Percentiles rank a stretch among this genome's conserved stretches.
phyloP scores from a whole-genome alignment of 1,140 invertebrate species.

The Drosophila sp. region DNA sequence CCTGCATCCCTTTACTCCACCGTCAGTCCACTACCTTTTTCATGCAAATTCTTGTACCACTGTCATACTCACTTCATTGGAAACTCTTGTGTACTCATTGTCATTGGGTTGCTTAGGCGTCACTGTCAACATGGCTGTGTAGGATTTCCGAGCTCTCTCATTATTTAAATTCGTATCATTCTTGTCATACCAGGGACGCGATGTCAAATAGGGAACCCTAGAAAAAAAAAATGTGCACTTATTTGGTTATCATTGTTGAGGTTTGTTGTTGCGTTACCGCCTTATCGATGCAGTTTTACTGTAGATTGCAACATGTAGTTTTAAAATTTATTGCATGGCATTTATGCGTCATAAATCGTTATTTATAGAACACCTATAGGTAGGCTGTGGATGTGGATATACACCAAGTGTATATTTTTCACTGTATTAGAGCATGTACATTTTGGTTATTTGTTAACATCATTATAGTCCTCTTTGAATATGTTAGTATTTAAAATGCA shows the following conservation, averaged over 20 bases:
- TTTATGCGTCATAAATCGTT: conserved; percentile 65
- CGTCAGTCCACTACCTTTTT: conserved; percentile 38
- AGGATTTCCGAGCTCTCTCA: conserved; percentile 92
- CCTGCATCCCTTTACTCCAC: not conserved
- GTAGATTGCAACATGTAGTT: conserved; percentile 34
- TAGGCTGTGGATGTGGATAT: no score
- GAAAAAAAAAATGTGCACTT: conserved; percentile 19
- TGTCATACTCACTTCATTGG: conserved; percentile 85
- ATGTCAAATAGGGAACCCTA: conserved; percentile 73
- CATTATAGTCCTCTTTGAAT: not conserved
- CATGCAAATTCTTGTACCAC: conserved; percentile 51
- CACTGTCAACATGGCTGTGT: conserved; percentile 95
- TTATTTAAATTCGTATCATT: conserved; percentile 92
- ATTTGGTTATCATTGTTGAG: conserved; percentile 12
- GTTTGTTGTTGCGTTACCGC: not conserved
- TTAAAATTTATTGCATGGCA: conserved; percentile 23
- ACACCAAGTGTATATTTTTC: not conserved
- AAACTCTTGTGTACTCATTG: conserved; percentile 90
- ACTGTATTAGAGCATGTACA: not conserved
- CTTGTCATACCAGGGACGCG: conserved; percentile 92
- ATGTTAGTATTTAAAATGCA: not conserved
- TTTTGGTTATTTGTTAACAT: not conserved
- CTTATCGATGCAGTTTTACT: conserved; percentile 53
- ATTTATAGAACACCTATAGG: conserved; percentile 53
- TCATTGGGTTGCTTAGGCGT: conserved; percentile 92